A percentile compares a stretch with the other conserved stretches of the same genome.
Evolutionary conservation across 1,140 invertebrate genomes (phyloP).

Genomic region (Berghia stephanieae): DNA sequence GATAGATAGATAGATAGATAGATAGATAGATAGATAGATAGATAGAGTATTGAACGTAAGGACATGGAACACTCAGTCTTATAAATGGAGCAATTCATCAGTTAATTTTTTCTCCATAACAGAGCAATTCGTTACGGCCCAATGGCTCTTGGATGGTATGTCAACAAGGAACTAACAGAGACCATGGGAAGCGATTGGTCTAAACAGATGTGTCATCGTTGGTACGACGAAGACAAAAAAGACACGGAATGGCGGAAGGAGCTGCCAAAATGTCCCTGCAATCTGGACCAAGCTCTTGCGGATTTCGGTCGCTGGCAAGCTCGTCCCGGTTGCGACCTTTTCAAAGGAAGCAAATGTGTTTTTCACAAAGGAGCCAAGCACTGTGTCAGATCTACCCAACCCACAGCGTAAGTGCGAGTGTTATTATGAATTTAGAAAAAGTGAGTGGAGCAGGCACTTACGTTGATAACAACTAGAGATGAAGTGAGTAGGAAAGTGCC

Average conservation of each 20-base stretch:
- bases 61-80: no score
- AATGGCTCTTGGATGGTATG: slow-evolving; percentile 55
- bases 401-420: slow-evolving; percentile 76
- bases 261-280: slow-evolving; percentile 87
- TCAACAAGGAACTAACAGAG: slow-evolving; percentile 39
- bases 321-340: slow-evolving; percentile 82
- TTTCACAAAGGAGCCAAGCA: slow-evolving; percentile 89
- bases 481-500: no score
- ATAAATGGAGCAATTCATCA: no score
- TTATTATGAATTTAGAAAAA: neutral
- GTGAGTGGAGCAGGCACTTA: neutral
- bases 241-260: slow-evolving; percentile 48
- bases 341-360: slow-evolving; percentile 84
- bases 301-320: slow-evolving; percentile 93
- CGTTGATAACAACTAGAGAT: no score
- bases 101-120: neutral
- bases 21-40: no score
- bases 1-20: no score
- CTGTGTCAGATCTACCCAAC: slow-evolving; percentile 89
- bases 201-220: slow-evolving; percentile 42
- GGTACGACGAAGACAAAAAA: slow-evolving; percentile 45
- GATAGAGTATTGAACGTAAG: no score
- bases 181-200: slow-evolving; percentile 48
- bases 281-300: slow-evolving; percentile 84
- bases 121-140: slow-evolving; percentile 33